A percentile compares a stretch with the other conserved stretches of the same genome.
Evolutionary conservation across 2,797 vertebrate genomes (phyloP).

Genomic region (Tolypeutes matacus): DNA sequence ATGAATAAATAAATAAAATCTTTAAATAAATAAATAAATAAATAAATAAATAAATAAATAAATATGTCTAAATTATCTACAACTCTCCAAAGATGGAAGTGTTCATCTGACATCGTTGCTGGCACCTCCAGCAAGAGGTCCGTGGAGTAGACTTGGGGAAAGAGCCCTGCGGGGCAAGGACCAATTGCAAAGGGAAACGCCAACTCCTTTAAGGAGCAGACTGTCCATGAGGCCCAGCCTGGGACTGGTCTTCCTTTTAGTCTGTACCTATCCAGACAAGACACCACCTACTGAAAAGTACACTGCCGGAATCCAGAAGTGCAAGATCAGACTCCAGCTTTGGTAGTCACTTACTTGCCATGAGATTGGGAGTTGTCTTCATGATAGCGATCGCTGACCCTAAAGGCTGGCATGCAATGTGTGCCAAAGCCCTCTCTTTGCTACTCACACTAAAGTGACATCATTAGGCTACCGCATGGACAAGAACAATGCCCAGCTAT

Average conservation of each 20-base stretch:
- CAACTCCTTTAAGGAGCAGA: neutral
- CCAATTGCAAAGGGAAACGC: neutral
- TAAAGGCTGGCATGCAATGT: neutral
- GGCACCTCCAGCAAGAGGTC: neutral
- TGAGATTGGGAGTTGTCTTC: neutral
- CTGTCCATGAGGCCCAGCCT: neutral
- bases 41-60: too few relatives aligned
- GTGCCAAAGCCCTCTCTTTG: neutral
- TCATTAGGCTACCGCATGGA: too few relatives aligned
- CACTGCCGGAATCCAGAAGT: neutral
- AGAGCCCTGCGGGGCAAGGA: neutral
- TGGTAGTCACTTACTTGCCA: neutral
- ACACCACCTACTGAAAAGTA: neutral
- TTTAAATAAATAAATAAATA: too few relatives aligned
- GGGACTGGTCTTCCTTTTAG: neutral
- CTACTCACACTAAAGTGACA: neutral
- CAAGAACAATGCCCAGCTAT: neutral
- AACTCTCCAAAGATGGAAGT: too few relatives aligned
- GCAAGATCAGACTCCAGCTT: neutral
- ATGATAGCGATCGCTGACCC: neutral
- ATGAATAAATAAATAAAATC: too few relatives aligned
- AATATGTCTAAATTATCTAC: neutral
- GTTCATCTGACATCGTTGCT: neutral
- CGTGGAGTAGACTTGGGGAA: neutral
- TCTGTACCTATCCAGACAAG: neutral